Base-by-base conservation (phyloP, 2,888 invertebrate genomes). In the Endotricha flammealis region DNA sequence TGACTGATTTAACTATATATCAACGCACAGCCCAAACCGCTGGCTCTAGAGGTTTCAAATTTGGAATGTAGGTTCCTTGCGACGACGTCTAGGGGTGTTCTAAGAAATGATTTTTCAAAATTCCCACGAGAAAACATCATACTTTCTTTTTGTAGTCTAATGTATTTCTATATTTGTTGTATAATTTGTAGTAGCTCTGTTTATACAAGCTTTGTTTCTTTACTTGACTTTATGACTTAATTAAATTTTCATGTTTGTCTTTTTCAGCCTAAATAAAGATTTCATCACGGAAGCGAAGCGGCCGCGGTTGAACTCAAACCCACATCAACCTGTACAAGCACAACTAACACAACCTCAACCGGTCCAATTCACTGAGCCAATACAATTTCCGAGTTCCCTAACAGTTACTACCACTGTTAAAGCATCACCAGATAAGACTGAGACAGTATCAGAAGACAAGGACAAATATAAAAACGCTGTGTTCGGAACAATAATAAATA, bases 191-290 rank as follows among this genome's bases (percentile, higher is more conserved):
- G n/a, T n/a, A n/a, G n/a, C n/a, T n/a, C n/a, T n/a, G n/a, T n/a
- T n/a, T n/a, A n/a, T n/a, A n/a, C n/a, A n/a, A n/a, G n/a, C n/a
- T 25, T 3, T 25, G 25, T 11, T 25, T 25, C 12, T 8, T 2
- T 12, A 3, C 28, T 12, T 13, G 13, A n/a, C n/a, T n/a, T n/a
- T n/a, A n/a, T n/a, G n/a, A n/a, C n/a, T 6, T 28, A 28, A 28
- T 12, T 1, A 24, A 25, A 14, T 11, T 10, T 12, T 7, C n/a
- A n/a, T 20, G 20, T 20, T n/a, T n/a, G n/a, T n/a, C n/a, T n/a
- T n/a, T n/a, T 83, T 12, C 83, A 87, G 87, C 41, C 56, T 86
- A 11, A 78, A 57, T 51, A 85, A 86, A 57, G 80, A 82, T 41
- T 46, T 80, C 22, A 80, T 61, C 5, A 48, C 73, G 1, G 77